These are phyloP conservation scores for Dinothrombium tinctorium DNA, from an alignment of 1,140 invertebrate genomes.

Conservation along the genomic window DNA sequence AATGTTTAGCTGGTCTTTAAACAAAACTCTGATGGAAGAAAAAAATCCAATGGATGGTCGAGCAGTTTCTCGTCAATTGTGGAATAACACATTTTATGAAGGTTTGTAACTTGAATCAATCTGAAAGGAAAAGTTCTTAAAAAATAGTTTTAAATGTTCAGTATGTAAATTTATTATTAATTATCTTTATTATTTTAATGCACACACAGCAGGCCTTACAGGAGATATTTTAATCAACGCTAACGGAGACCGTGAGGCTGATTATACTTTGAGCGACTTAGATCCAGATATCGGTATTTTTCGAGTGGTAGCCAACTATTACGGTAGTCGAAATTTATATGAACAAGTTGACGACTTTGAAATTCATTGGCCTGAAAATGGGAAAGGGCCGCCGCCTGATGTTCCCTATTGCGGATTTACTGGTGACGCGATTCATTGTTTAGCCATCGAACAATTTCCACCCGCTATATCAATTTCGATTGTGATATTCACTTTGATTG, in stretches of 20 bases:
- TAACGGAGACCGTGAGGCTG: slow-evolving; percentile 57
- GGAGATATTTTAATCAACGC: slow-evolving; percentile 59
- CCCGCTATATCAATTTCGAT: neutral
- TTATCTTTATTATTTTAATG: no score
- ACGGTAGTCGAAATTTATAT: slow-evolving; percentile 36
- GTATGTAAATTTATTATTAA: no score
- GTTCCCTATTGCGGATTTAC: no score
- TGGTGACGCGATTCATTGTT: no score
- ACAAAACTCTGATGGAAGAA: slow-evolving; percentile 52
- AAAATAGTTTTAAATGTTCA: no score
- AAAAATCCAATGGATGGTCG: slow-evolving; percentile 46
- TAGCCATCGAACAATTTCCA: slow-evolving; percentile 12
- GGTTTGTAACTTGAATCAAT: no score
- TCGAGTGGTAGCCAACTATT: slow-evolving; percentile 31
- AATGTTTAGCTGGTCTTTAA: slow-evolving; percentile 69
- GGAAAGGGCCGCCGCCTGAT: slow-evolving; percentile 38
- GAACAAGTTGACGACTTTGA: slow-evolving; percentile 39
- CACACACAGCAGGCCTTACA: slow-evolving; percentile 30
- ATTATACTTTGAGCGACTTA: slow-evolving; percentile 56
- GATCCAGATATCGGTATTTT: slow-evolving; percentile 54
- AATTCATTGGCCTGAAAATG: slow-evolving; percentile 53
- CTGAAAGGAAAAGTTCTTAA: neutral
- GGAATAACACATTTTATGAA: slow-evolving; percentile 70
- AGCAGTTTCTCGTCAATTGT: slow-evolving; percentile 55
- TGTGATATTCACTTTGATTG: neutral